Evolutionary conservation across 2,113 vertebrate genomes (phyloP).

Genomic region (Pituophis catenifer): DNA sequence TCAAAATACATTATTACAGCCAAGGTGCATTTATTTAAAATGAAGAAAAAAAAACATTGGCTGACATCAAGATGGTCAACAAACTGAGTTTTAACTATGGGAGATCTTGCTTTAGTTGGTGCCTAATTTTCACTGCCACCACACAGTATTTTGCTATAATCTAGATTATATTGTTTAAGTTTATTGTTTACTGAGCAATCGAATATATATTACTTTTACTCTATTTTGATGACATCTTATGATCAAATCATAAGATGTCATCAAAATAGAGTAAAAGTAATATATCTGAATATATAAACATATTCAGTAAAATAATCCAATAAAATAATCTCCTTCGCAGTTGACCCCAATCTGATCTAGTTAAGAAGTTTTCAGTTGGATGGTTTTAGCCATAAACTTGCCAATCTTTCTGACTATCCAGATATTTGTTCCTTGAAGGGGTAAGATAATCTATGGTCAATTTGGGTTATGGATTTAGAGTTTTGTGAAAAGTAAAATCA

Average conservation of each 20-base stretch:
- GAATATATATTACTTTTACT: neutral
- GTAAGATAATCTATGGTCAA: neutral
- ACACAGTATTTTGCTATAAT: neutral
- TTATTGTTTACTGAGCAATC: neutral
- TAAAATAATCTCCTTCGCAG: neutral
- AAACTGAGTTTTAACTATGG: neutral
- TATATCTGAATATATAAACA: neutral
- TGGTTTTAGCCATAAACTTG: neutral
- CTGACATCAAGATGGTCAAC: neutral
- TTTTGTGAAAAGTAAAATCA: neutral
- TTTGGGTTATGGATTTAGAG: neutral
- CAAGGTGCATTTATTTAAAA: neutral
- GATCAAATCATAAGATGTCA: neutral
- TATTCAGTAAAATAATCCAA: neutral
- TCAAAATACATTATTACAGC: neutral
- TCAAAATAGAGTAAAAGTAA: neutral
- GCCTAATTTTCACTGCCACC: neutral
- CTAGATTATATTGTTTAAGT: neutral
- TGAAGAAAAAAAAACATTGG: neutral
- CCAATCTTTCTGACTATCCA: neutral
- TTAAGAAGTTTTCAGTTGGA: neutral
- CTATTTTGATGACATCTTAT: too few species aligned
- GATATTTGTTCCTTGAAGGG: neutral
- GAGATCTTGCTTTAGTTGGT: neutral
- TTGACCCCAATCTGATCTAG: neutral